Evolutionary conservation across 2,113 vertebrate species (phyloP).

Genomic region (Dicentrarchus labrax): DNA sequence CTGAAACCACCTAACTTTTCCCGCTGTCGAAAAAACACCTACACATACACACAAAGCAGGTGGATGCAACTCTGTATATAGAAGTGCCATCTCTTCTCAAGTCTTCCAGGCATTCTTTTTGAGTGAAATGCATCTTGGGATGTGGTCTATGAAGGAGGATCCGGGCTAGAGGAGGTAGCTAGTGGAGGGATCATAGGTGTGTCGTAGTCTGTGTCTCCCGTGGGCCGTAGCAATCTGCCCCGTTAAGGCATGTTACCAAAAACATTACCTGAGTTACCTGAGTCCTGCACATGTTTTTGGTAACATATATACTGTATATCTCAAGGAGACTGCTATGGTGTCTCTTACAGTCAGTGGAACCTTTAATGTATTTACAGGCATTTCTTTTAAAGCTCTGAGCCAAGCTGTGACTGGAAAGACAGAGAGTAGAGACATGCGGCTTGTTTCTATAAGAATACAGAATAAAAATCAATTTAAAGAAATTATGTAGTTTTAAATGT

Average conservation of each 20-base stretch:
- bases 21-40: constrained; percentile 24
- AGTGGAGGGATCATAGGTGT: constrained; percentile 35
- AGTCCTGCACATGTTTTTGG: constrained; percentile 66
- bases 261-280: constrained; percentile 59
- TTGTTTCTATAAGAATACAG: constrained; percentile 49
- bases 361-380: constrained; percentile 67
- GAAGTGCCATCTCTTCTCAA: constrained; percentile 73
- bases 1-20: constrained; percentile 31
- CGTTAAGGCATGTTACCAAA: constrained; percentile 71
- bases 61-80: constrained; percentile 62
- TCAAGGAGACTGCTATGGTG: constrained; percentile 44
- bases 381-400: constrained; percentile 67
- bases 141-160: constrained; percentile 52
- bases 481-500: constrained; percentile 69
- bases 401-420: constrained; percentile 58
- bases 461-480: constrained; percentile 36
- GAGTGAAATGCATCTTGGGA: constrained; percentile 65
- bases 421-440: constrained; percentile 51
- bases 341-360: constrained; percentile 60
- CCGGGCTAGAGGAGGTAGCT: constrained; percentile 32
- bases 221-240: constrained; percentile 62
- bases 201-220: constrained; percentile 52
- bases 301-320: constrained; percentile 53
- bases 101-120: constrained; percentile 81
- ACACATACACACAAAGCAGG: constrained; percentile 28